Percentiles rank a stretch among this genome's conserved stretches.
These are phyloP conservation scores for Drosophila acutilabella DNA, from an alignment of 2,888 invertebrate species.

Conservation along the genomic window DNA sequence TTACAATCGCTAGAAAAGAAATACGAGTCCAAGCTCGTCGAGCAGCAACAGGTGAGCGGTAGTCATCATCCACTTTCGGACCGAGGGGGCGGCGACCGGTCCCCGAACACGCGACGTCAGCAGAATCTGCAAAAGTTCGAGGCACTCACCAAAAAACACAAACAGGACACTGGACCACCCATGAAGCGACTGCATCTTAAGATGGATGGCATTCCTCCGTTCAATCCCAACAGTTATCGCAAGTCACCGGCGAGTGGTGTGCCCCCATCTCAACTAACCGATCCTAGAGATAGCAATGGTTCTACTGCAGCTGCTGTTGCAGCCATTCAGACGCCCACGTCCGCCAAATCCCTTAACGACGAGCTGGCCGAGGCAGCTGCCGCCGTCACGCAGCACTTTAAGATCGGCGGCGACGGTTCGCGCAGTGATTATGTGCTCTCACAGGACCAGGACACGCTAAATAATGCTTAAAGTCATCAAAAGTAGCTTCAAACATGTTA, in stretches of 20 bases:
- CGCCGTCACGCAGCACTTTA: constrained; percentile 63
- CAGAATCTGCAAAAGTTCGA: constrained; percentile 84
- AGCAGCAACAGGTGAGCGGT: constrained; percentile 88
- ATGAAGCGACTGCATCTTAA: constrained; percentile 84
- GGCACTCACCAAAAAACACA: constrained; percentile 83
- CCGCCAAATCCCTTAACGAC: constrained; percentile 78
- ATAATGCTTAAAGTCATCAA: constrained; percentile 31
- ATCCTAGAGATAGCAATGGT: constrained; percentile 4
- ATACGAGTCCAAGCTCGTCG: constrained; percentile 85
- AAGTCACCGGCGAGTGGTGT: constrained; percentile 86
- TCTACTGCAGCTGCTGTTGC: constrained; percentile 17
- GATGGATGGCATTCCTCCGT: constrained; percentile 85
- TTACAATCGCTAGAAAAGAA: constrained; percentile 94
- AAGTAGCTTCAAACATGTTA: constrained; percentile 34
- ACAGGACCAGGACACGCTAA: constrained; percentile 58
- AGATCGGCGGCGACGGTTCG: constrained; percentile 64
- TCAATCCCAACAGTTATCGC: constrained; percentile 86
- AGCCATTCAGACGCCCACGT: constrained; percentile 85
- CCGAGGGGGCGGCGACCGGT: constrained; percentile 73
- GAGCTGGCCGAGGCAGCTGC: constrained; percentile 72
- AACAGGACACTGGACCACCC: constrained; percentile 84
- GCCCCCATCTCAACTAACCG: constrained; percentile 25
- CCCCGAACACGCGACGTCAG: constrained; percentile 82
- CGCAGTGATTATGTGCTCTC: constrained; percentile 71
- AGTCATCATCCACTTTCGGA: constrained; percentile 18